A percentile compares a stretch with the other conserved stretches of the same genome.
phyloP scores from a whole-genome alignment of 2,113 vertebrate genomes.

The Eulemur rufifrons region DNA sequence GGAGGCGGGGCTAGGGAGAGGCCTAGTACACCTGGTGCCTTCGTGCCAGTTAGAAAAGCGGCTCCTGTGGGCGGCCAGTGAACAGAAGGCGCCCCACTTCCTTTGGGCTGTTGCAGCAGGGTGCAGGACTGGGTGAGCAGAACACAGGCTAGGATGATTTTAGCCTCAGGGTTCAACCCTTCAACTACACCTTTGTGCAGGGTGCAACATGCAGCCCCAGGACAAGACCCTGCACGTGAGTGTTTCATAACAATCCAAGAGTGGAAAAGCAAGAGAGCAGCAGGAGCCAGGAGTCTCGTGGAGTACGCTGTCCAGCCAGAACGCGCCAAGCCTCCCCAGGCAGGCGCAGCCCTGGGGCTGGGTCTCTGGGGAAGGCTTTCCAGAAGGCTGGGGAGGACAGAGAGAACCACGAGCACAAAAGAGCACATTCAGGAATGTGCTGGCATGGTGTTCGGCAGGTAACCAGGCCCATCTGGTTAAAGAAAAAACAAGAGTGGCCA shows the following conservation, averaged over 20 bases:
- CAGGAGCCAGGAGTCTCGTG: neutral
- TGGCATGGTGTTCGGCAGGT: neutral
- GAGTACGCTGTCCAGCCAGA: neutral
- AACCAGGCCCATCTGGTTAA: neutral
- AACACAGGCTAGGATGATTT: neutral
- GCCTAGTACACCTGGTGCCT: neutral
- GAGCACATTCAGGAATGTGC: neutral
- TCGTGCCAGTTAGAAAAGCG: neutral
- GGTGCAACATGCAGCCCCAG: fast-evolving
- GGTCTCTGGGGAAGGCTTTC: neutral
- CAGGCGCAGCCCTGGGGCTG: neutral
- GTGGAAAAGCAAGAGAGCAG: neutral
- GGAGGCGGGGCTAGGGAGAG: neutral
- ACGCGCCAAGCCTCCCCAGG: neutral
- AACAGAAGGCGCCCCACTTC: neutral
- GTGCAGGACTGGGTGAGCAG: neutral
- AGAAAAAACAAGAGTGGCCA: neutral
- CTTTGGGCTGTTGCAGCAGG: neutral
- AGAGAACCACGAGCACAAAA: neutral
- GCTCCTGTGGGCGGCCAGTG: neutral
- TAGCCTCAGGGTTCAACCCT: neutral
- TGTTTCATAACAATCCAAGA: neutral
- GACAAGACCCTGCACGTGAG: neutral
- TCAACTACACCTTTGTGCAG: neutral
- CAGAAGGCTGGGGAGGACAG: neutral